Evolutionary conservation across 2,888 invertebrate species (phyloP).

Genomic region (Melinaea marsaeus): DNA sequence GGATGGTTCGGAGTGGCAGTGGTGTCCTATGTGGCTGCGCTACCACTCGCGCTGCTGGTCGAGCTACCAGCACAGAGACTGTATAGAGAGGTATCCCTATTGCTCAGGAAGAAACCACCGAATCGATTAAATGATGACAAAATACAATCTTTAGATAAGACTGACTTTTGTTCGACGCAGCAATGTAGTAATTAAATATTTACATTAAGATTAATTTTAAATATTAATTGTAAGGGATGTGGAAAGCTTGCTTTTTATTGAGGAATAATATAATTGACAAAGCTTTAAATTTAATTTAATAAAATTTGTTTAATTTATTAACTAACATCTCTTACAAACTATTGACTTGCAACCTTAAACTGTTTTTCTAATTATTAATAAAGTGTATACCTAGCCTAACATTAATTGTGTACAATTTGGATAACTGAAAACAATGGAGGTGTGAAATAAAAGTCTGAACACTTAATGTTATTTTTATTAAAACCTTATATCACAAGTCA

Average conservation of each 20-base stretch:
- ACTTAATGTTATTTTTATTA: constrained; percentile 14
- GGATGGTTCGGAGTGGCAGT: constrained; percentile 66
- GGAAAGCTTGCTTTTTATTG: not conserved
- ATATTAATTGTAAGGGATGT: not conserved
- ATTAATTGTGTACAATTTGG: not conserved
- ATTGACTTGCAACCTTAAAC: no score
- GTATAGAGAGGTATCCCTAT: constrained; percentile 43
- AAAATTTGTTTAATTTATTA: no score
- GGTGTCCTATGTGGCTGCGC: constrained; percentile 57
- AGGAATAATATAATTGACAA: not conserved
- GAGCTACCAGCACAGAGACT: constrained; percentile 62
- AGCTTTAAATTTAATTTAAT: not conserved
- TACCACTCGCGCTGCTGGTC: constrained; percentile 66
- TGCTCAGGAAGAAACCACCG: constrained; percentile 37
- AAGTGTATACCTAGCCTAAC: no score
- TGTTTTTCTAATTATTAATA: no score
- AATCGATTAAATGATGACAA: constrained; percentile 71
- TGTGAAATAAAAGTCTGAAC: constrained; percentile 14
- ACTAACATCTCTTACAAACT: no score
- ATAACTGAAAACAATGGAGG: not conserved
- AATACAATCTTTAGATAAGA: constrained; percentile 47
- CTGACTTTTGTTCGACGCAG: constrained; percentile 53
- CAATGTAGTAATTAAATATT: not conserved
- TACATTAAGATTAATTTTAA: not conserved
- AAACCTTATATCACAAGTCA: constrained; percentile 20